Evolutionary conservation across 2,888 invertebrate species (phyloP).

Genomic region (Trissolcus brochymenae): DNA sequence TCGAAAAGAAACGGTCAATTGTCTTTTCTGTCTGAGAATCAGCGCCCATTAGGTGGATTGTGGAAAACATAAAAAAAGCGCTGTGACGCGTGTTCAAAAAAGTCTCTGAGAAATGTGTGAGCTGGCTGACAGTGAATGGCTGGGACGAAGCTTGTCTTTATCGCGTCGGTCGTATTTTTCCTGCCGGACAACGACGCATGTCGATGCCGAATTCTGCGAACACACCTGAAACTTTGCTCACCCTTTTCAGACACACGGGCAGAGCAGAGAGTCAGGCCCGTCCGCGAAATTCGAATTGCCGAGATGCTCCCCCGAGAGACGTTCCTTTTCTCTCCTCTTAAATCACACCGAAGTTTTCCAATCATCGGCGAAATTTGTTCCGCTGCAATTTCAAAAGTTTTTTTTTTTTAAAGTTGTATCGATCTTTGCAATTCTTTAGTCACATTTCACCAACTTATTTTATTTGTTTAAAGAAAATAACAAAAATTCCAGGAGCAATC

Average conservation of each 20-base stretch:
- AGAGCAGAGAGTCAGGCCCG: slow-evolving; percentile 91
- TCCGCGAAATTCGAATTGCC: slow-evolving; percentile 74
- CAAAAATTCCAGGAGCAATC: no score
- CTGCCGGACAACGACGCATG: slow-evolving; percentile 10
- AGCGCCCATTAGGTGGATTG: slow-evolving; percentile 60
- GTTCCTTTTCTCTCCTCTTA: slow-evolving; percentile 13
- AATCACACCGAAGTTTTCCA: slow-evolving; percentile 53
- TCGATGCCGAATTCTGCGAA: slow-evolving; percentile 73
- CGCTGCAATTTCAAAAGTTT: not conserved
- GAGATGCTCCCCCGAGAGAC: slow-evolving; percentile 14
- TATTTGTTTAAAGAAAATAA: no score
- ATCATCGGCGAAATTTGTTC: slow-evolving; percentile 43
- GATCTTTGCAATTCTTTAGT: no score
- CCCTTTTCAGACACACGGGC: slow-evolving; percentile 82
- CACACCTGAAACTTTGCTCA: slow-evolving; percentile 95
- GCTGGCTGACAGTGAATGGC: slow-evolving; percentile 35
- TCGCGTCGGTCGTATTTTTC: slow-evolving; percentile 20
- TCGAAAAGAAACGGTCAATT: slow-evolving; percentile 58
- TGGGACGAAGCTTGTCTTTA: slow-evolving; percentile 44
- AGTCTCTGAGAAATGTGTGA: slow-evolving; percentile 25
- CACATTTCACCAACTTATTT: no score
- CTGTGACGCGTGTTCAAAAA: slow-evolving; percentile 30
- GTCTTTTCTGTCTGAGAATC: slow-evolving; percentile 59
- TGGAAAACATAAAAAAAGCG: slow-evolving; percentile 49
- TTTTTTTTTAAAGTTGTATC: no score